Percentiles rank a stretch among this genome's conserved stretches.
These are phyloP conservation scores for Onthophagus taurus DNA, from an alignment of 1,140 invertebrate genomes.

Conservation along the genomic window DNA sequence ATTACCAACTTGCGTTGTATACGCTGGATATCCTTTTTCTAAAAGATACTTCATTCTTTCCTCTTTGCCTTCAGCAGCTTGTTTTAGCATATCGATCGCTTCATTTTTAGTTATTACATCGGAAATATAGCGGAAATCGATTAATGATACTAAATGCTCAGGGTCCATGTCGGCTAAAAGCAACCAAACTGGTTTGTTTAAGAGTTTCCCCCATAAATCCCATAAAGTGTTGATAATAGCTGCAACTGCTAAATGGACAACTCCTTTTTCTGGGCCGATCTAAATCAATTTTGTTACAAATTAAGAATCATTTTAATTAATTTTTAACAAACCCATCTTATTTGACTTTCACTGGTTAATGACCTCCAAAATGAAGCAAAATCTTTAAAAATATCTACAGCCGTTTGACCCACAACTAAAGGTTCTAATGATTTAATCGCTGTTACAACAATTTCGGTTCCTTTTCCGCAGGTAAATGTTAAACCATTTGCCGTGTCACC, in stretches of 20 bases:
- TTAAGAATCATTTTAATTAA: neutral
- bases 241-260: slow-evolving; percentile 77
- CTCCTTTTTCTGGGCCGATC: slow-evolving; percentile 89
- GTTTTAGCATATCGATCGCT: slow-evolving; percentile 63
- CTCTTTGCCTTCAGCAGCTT: slow-evolving; percentile 46
- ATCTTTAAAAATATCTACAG: slow-evolving; percentile 60
- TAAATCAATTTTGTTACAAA: slow-evolving; percentile 31
- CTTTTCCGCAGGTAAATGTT: slow-evolving; percentile 76
- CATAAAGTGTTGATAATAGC: slow-evolving; percentile 83
- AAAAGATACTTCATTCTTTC: slow-evolving; percentile 48
- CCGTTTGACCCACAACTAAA: slow-evolving; percentile 55
- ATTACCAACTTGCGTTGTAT: slow-evolving; percentile 64
- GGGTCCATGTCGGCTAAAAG: slow-evolving; percentile 73
- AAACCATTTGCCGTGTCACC: slow-evolving; percentile 64
- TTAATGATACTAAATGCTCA: slow-evolving; percentile 68
- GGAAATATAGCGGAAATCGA: slow-evolving; percentile 76
- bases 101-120: slow-evolving; percentile 76
- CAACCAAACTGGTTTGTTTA: slow-evolving; percentile 81
- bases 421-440: slow-evolving; percentile 60
- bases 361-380: slow-evolving; percentile 71
- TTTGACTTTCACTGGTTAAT: slow-evolving; percentile 76
- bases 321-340: slow-evolving; percentile 68
- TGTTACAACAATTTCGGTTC: slow-evolving; percentile 73
- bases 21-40: slow-evolving; percentile 62
- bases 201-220: slow-evolving; percentile 81